Evolutionary conservation across 2,797 vertebrate genomes (phyloP).

Genomic region (Poeciliopsis turneri): DNA sequence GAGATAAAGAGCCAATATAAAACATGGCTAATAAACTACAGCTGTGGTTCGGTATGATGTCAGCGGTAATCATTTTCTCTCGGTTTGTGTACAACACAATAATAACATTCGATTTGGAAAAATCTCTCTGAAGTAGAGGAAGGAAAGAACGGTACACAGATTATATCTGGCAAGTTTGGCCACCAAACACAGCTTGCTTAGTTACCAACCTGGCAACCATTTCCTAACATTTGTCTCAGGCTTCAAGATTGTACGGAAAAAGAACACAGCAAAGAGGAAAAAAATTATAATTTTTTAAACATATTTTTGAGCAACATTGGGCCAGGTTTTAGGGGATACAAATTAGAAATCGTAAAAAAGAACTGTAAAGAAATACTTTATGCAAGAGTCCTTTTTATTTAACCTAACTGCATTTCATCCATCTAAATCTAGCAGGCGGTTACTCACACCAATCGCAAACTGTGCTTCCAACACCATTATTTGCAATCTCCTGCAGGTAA

Average conservation of each 20-base stretch:
- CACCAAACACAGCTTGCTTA: conserved; percentile 14
- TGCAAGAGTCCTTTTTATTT: neutral
- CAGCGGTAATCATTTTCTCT: neutral
- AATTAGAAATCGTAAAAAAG: neutral
- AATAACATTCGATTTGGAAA: neutral
- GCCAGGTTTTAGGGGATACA: neutral
- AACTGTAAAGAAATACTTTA: neutral
- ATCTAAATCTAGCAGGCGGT: neutral
- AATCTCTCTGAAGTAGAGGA: neutral
- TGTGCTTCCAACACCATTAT: neutral
- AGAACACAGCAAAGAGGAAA: neutral
- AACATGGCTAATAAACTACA: conserved; percentile 7
- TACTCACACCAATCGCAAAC: neutral
- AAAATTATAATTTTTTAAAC: neutral
- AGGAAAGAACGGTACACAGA: neutral
- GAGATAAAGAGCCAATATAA: conserved; percentile 10
- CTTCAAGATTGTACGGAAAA: conserved; percentile 16
- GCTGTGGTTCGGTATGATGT: neutral
- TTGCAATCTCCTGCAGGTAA: conserved; percentile 3
- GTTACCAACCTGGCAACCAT: conserved; percentile 30
- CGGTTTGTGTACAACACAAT: neutral
- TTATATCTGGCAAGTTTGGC: conserved; percentile 19
- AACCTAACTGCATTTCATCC: neutral
- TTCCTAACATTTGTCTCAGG: conserved; percentile 34
- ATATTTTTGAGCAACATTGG: neutral